phyloP scores from a whole-genome alignment of 2,113 vertebrate species.

The Mungos mungo region DNA sequence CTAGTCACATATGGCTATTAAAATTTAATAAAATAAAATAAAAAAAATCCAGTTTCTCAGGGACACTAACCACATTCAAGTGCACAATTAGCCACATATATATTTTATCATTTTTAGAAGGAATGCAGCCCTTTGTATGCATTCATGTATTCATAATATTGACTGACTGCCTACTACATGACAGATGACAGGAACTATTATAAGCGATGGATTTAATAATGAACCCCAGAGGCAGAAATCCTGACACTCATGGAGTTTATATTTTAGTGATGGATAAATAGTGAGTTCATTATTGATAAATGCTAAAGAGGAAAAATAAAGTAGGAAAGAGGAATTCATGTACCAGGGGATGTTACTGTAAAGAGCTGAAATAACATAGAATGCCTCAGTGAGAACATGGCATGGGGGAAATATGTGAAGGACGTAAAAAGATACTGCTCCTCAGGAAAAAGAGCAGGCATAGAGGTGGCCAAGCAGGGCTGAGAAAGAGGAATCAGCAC shows the following conservation, averaged over 20 bases:
- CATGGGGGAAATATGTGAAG: too few relatives aligned
- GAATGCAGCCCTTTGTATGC: not conserved
- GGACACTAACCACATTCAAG: not conserved
- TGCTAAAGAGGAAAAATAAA: not conserved
- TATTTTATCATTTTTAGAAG: not conserved
- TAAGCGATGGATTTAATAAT: not conserved
- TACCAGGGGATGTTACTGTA: not conserved
- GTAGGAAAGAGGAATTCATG: not conserved
- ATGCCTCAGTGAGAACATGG: not conserved
- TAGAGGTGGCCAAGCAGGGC: too few relatives aligned
- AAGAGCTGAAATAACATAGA: not conserved
- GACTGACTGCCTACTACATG: not conserved
- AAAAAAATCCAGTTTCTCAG: not conserved
- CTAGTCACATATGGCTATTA: not conserved
- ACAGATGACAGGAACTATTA: not conserved
- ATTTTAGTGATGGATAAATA: not conserved
- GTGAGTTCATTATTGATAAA: not conserved
- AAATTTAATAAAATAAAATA: not conserved
- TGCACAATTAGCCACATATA: not conserved
- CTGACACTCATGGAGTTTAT: not conserved
- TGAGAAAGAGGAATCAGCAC: not conserved
- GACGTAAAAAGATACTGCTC: not conserved
- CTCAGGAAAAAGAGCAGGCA: not conserved
- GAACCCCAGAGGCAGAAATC: not conserved
- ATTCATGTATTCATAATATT: not conserved